A percentile compares a stretch with the other conserved stretches of the same genome.
Conservation (phyloP, 2,888 invertebrate genomes). For the Oxystoma pomonae region DNA sequence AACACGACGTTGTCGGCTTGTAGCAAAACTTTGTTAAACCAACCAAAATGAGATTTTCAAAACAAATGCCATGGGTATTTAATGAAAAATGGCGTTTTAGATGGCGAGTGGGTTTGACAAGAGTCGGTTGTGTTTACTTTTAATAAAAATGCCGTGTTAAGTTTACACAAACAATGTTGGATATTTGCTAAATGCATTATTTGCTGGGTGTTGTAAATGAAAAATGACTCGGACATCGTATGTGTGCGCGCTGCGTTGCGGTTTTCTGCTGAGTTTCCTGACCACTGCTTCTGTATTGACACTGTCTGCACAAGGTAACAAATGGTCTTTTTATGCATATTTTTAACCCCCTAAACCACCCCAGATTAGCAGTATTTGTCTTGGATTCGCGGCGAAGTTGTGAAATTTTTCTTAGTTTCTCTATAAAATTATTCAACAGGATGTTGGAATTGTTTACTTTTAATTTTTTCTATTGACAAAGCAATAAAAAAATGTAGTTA, state of each 20-base stretch:
- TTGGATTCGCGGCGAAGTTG: too few relatives aligned
- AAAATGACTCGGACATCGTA: constrained; percentile 21
- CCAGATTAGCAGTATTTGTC: too few relatives aligned
- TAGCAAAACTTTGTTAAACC: background rate
- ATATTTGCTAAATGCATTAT: constrained; percentile 20
- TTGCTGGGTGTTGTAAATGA: constrained; percentile 14
- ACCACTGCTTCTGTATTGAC: constrained; percentile 41
- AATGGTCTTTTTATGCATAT: constrained; percentile 12
- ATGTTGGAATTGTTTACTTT: too few relatives aligned
- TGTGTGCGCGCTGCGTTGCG: constrained; percentile 17
- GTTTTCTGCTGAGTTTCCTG: constrained; percentile 30
- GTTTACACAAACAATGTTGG: background rate
- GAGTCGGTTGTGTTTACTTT: background rate
- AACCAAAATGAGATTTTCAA: background rate
- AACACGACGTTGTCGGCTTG: background rate
- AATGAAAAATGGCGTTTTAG: background rate
- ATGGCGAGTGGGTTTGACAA: background rate
- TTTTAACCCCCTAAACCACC: too few relatives aligned
- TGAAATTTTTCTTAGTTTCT: too few relatives aligned
- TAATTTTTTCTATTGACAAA: too few relatives aligned
- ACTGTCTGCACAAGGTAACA: constrained; percentile 40
- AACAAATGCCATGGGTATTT: background rate
- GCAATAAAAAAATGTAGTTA: too few relatives aligned
- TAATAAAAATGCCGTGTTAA: background rate
- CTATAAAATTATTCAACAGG: too few relatives aligned